Base-by-base conservation (phyloP, 2,113 vertebrate species). In the Indicator indicator region DNA sequence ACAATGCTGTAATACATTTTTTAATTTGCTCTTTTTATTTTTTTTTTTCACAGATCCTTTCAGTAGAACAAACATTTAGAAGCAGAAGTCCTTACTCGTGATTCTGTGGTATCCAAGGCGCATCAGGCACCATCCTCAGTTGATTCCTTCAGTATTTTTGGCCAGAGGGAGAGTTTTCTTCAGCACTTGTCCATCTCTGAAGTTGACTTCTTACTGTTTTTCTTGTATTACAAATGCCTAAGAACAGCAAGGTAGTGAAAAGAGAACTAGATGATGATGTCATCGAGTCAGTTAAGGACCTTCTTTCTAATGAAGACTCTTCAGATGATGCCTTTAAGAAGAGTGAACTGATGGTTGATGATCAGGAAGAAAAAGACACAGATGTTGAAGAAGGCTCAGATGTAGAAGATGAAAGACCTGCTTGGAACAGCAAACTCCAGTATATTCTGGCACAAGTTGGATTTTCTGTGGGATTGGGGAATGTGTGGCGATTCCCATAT, bases 371-470 rank as follows among this genome's bases (percentile, higher is more conserved):
- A 80, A 98, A 99, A 90, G 98, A 98, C 80, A 97, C 65, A 58
- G 98, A 99, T 83, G 95, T 94, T 52, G 99, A 99, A 96, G 98
- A 98, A 96, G 97, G 96, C 27, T 98, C 97, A 52, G 98, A 99
- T 93, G 95, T 95, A 11, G 98, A 98, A 82, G 98, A 99, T 96
- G 98, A 99, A 96, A 98, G 99, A 88, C 99, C 99, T 18, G 99
- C 99, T 68, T 99, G 99, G 99, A 99, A 98, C 97, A 99, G 98
- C 97, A 99, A 99, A 75, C 97, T 99, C 30, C 99, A 99, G 7
- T 99, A 99, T 96, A 99, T 99, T 97, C 97, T 99, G 95, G 99
- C 99, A 60, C 99, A 99, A 97, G 98, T 99, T 79, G 99, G 99
- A 95, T 99, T 99, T 98, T 99, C 99, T 79, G 99, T 99, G 87